Conservation (phyloP, 2,888 invertebrate species). For the Odiellus spinosus region DNA sequence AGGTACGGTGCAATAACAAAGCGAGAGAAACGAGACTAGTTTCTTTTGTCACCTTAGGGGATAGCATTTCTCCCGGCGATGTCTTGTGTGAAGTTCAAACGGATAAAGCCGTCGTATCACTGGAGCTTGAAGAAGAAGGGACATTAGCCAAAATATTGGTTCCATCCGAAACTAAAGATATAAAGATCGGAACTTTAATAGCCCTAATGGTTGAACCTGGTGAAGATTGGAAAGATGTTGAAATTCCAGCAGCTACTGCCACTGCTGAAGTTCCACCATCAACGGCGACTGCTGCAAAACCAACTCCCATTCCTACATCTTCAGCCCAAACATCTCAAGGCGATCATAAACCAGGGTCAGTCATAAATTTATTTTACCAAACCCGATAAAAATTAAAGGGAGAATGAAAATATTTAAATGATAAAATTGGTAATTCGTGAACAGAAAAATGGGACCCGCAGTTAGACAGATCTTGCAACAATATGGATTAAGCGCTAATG, state of each 20-base stretch:
- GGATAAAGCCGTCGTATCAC: slow-evolving; percentile 44
- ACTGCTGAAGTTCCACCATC: slow-evolving; percentile 21
- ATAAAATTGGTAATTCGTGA: too few species aligned
- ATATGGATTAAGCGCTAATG: too few species aligned
- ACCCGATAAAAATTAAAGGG: too few species aligned
- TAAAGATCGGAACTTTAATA: slow-evolving; percentile 38
- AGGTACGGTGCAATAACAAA: slow-evolving; percentile 16
- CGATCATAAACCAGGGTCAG: not conserved
- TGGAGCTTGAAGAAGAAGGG: slow-evolving; percentile 44
- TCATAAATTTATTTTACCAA: too few species aligned
- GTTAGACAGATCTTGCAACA: too few species aligned
- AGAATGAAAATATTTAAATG: too few species aligned
- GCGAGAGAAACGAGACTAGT: not conserved
- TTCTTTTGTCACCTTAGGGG: slow-evolving; percentile 35
- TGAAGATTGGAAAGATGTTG: slow-evolving; percentile 44
- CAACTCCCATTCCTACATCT: slow-evolving; percentile 19
- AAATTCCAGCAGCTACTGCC: slow-evolving; percentile 23
- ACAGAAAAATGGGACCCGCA: too few species aligned
- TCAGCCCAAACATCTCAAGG: slow-evolving; percentile 1
- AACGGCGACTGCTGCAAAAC: slow-evolving; percentile 20
- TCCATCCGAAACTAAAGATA: slow-evolving; percentile 38
- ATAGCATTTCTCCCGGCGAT: slow-evolving; percentile 39
- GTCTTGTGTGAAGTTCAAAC: slow-evolving; percentile 47
- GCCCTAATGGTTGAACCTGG: slow-evolving; percentile 44
- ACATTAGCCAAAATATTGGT: slow-evolving; percentile 44